Evolutionary conservation across 2,888 invertebrate genomes (phyloP).

Genomic region (Aphodius sticticus): DNA sequence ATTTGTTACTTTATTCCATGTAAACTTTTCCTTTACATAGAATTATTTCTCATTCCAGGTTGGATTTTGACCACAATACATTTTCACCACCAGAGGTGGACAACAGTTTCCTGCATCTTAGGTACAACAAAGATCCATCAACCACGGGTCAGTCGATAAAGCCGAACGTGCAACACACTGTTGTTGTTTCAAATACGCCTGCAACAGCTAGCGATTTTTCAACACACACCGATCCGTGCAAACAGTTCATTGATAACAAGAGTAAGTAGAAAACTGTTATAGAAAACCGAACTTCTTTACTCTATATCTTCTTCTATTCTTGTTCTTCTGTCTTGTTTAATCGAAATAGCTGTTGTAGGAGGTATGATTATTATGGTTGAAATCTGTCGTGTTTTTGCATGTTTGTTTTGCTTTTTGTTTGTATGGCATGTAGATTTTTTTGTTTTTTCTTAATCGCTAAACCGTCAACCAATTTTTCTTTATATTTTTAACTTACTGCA

Average conservation of each 20-base stretch:
- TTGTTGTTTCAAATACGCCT: conserved; percentile 29
- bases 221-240: conserved; percentile 74
- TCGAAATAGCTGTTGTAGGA: background rate
- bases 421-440: background rate
- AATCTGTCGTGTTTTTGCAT: background rate
- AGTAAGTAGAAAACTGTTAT: conserved; percentile 44
- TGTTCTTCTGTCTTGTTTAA: background rate
- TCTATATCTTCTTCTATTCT: background rate
- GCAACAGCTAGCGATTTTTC: conserved; percentile 62
- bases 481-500: too few species aligned
- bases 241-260: conserved; percentile 63
- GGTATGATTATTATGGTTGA: background rate
- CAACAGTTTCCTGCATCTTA: conserved; percentile 73
- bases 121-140: conserved; percentile 57
- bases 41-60: conserved; percentile 55
- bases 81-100: conserved; percentile 79
- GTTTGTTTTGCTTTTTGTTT: background rate
- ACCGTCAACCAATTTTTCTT: too few species aligned
- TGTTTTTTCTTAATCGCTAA: too few species aligned
- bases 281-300: background rate
- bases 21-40: background rate
- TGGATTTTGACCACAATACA: conserved; percentile 65
- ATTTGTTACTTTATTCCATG: too few species aligned
- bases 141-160: conserved; percentile 22
- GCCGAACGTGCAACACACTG: conserved; percentile 27